These are phyloP conservation scores for Epinephelus lanceolatus DNA, from an alignment of 2,113 vertebrate genomes.

Conservation along the genomic window DNA sequence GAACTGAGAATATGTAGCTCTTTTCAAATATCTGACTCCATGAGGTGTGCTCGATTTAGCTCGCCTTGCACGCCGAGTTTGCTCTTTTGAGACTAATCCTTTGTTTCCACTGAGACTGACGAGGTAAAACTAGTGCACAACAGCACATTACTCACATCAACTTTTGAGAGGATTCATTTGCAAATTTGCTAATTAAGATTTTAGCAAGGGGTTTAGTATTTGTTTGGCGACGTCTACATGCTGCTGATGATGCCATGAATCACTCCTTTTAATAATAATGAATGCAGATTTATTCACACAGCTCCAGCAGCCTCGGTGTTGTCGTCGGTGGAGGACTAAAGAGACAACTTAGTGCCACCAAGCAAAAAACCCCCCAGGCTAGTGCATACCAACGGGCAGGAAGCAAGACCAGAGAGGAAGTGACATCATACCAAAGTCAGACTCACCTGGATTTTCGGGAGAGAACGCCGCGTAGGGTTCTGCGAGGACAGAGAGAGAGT, in stretches of 20 bases:
- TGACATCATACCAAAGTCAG: constrained; percentile 56
- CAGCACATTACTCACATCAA: constrained; percentile 24
- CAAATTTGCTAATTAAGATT: constrained; percentile 9
- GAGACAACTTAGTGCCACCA: constrained; percentile 45
- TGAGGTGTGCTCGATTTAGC: constrained; percentile 52
- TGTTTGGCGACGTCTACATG: constrained; percentile 41
- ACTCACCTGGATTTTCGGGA: constrained; percentile 89
- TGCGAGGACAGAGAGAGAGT: constrained; percentile 80
- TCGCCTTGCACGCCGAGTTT: constrained; percentile 37
- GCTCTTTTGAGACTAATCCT: constrained; percentile 55
- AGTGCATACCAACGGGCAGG: constrained; percentile 75
- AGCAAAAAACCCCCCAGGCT: constrained; percentile 66
- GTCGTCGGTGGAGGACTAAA: constrained; percentile 5
- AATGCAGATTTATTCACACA: constrained; percentile 29
- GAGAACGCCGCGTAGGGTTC: constrained; percentile 93
- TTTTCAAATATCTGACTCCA: constrained; percentile 61
- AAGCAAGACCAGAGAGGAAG: constrained; percentile 79
- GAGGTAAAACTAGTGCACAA: constrained; percentile 20
- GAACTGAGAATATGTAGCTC: constrained; percentile 51
- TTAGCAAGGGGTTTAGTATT: constrained; percentile 22
- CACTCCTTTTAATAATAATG: background rate
- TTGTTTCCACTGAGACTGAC: constrained; percentile 54
- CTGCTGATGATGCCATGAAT: constrained; percentile 30
- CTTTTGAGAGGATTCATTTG: constrained; percentile 9
- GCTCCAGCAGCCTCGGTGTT: constrained; percentile 23